Percentiles rank a stretch among this genome's conserved stretches.
phyloP scores from a whole-genome alignment of 2,888 invertebrate species.

The Plebejus melissa region DNA sequence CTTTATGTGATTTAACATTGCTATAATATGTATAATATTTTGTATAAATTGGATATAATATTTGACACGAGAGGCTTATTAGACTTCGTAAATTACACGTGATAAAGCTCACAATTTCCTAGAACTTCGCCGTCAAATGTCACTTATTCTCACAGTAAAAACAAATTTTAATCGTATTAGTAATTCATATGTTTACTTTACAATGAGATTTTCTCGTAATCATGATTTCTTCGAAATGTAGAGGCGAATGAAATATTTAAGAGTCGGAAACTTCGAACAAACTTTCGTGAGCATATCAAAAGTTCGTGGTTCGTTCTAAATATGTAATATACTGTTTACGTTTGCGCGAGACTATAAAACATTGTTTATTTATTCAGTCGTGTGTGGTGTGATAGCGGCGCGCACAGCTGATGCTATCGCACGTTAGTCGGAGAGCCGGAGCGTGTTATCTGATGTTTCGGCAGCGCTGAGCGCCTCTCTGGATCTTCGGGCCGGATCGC shows the following conservation, averaged over 20 bases:
- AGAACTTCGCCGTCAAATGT: neutral
- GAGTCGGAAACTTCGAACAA: constrained; percentile 13
- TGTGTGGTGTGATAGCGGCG: constrained; percentile 46
- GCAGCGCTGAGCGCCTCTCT: constrained; percentile 47
- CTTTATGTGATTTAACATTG: neutral
- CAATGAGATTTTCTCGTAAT: neutral
- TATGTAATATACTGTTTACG: constrained; percentile 37
- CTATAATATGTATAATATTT: neutral
- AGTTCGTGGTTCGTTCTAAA: constrained; percentile 13
- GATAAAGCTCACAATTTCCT: neutral
- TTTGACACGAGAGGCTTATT: neutral
- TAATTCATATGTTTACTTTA: neutral
- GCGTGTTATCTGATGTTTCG: constrained; percentile 65
- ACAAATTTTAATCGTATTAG: neutral
- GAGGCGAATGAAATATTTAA: constrained; percentile 8
- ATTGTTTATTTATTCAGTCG: constrained; percentile 58
- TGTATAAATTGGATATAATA: neutral
- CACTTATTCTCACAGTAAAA: neutral
- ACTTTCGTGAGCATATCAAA: constrained; percentile 21
- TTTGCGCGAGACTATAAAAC: constrained; percentile 53
- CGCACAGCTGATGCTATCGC: constrained; percentile 51
- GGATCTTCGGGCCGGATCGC: constrained; percentile 50
- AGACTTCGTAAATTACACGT: neutral
- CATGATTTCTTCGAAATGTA: neutral
- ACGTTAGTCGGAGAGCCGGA: constrained; percentile 52